Conservation (phyloP, 2,113 vertebrate genomes). For the Terrapene triunguis region DNA sequence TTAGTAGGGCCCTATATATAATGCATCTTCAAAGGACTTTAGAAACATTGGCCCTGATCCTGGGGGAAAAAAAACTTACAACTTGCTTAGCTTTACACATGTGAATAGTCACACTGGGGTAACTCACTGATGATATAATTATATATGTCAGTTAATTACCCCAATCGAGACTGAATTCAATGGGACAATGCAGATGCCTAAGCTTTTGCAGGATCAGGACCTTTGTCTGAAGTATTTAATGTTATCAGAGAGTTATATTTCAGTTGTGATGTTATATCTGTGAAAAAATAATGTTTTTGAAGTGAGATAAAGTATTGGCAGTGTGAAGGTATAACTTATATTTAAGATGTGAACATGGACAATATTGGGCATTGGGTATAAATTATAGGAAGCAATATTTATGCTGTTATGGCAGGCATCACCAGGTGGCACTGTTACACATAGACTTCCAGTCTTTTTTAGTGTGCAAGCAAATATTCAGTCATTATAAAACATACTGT, state of each 20-base stretch:
- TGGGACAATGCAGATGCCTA: background rate
- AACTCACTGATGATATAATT: background rate
- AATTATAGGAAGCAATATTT: background rate
- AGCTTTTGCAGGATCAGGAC: background rate
- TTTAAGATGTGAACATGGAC: background rate
- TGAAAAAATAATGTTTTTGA: background rate
- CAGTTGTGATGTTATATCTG: background rate
- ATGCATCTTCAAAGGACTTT: background rate
- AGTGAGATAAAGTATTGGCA: background rate
- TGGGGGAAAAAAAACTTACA: background rate
- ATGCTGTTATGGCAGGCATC: background rate
- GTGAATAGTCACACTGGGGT: background rate
- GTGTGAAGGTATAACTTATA: background rate
- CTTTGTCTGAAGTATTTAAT: background rate
- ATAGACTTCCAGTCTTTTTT: background rate
- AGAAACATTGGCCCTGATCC: too few species aligned
- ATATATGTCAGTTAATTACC: background rate
- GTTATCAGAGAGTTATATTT: background rate
- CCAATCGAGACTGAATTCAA: background rate
- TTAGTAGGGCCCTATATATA: too few species aligned
- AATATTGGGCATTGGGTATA: background rate
- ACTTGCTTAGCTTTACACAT: background rate
- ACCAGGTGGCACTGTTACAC: background rate
- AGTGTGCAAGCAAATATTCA: background rate
- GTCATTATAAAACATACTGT: background rate